These are phyloP conservation scores for Laticauda colubrina DNA, from an alignment of 2,113 vertebrate genomes.

Conservation along the genomic window DNA sequence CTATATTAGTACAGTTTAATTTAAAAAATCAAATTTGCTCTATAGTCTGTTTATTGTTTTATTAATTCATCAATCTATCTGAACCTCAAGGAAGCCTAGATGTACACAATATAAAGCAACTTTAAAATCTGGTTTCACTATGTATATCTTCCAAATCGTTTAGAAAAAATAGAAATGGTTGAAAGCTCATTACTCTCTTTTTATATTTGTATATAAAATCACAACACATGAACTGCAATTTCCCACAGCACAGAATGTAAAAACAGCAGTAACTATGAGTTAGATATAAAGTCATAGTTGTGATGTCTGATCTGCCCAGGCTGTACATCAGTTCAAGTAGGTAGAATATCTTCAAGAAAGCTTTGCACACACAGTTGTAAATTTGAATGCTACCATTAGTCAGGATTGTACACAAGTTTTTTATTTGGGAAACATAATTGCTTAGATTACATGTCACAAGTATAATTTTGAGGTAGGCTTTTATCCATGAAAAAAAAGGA, in stretches of 20 bases:
- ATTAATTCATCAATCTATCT: neutral
- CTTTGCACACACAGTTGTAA: neutral
- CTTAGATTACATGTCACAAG: neutral
- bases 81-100: neutral
- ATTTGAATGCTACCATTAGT: neutral
- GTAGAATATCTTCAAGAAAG: neutral
- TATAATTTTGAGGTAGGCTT: neutral
- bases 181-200: neutral
- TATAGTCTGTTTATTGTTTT: neutral
- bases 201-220: neutral
- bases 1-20: neutral
- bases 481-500: neutral
- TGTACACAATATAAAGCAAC: neutral
- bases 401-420: neutral
- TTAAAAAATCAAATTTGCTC: neutral
- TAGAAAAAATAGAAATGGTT: neutral
- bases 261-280: neutral
- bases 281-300: neutral
- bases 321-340: neutral
- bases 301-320: neutral
- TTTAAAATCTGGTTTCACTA: neutral
- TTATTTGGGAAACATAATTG: neutral
- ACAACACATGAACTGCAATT: neutral
- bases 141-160: neutral
- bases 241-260: neutral